A percentile compares a stretch with the other conserved stretches of the same genome.
Conservation (phyloP, 2,113 vertebrate genomes). For the Pionites leucogaster region DNA sequence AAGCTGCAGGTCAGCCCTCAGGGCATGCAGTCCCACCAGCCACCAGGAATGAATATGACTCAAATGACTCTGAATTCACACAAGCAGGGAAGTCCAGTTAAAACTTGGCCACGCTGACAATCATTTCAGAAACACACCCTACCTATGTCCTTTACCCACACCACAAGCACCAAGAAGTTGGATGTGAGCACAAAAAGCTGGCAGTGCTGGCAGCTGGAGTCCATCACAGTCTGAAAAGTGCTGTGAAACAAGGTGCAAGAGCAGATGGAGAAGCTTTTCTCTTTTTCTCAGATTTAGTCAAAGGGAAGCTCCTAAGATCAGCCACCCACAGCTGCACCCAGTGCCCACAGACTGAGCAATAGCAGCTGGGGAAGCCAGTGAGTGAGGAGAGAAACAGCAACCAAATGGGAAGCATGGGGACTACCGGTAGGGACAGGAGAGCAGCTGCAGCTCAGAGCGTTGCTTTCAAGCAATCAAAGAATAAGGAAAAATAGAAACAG, state of each 20-base stretch:
- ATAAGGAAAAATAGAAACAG: background rate
- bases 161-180: background rate
- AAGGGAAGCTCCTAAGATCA: background rate
- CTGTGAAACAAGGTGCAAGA: background rate
- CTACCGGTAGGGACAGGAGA: background rate
- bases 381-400: background rate
- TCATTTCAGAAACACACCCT: background rate
- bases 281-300: background rate
- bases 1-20: background rate
- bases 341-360: background rate
- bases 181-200: background rate
- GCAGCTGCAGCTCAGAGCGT: background rate
- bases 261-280: background rate
- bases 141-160: rapidly evolving
- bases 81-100: rapidly evolving
- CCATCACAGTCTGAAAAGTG: rapidly evolving
- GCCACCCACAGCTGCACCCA: background rate
- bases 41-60: background rate
- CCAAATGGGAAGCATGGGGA: background rate
- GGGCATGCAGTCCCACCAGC: background rate
- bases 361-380: background rate
- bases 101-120: background rate
- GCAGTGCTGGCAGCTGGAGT: background rate
- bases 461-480: background rate
- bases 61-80: background rate